Percentiles rank a stretch among this genome's conserved stretches.
Evolutionary conservation across 23 tunicate species (phyloP).

Genomic region (Halocynthia roretzi): DNA sequence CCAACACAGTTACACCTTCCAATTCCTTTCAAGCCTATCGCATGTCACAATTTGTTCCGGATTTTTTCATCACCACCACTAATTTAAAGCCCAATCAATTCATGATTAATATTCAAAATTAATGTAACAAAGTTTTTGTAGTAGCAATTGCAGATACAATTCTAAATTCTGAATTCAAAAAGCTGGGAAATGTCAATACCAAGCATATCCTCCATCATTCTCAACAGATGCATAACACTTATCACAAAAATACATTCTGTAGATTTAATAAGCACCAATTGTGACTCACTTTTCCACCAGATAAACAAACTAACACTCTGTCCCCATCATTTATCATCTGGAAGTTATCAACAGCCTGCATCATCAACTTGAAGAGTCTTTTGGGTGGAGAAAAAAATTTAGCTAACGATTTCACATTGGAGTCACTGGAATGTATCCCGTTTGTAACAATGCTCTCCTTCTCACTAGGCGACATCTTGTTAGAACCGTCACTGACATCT

Average conservation of each 20-base stretch:
- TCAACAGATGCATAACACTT: too few species aligned
- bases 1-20: not conserved
- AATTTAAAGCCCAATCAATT: too few species aligned
- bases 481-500: not conserved
- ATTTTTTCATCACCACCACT: too few species aligned
- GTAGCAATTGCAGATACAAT: too few species aligned
- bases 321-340: constrained; percentile 81
- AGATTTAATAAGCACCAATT: too few species aligned
- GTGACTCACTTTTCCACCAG: constrained; percentile 86
- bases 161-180: too few species aligned
- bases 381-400: constrained; percentile 58
- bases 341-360: constrained; percentile 83
- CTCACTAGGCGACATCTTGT: not conserved
- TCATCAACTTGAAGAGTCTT: constrained; percentile 52
- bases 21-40: not conserved
- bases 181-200: too few species aligned
- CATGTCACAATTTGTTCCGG: too few species aligned
- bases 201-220: too few species aligned
- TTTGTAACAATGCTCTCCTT: not conserved
- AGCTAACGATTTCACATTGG: not conserved
- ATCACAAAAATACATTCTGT: too few species aligned
- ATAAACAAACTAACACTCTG: constrained; percentile 88
- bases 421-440: not conserved
- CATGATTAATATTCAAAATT: too few species aligned
- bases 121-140: too few species aligned